Base-by-base conservation (phyloP, 2,113 vertebrate genomes). In the Forbesichthys agassizii region DNA sequence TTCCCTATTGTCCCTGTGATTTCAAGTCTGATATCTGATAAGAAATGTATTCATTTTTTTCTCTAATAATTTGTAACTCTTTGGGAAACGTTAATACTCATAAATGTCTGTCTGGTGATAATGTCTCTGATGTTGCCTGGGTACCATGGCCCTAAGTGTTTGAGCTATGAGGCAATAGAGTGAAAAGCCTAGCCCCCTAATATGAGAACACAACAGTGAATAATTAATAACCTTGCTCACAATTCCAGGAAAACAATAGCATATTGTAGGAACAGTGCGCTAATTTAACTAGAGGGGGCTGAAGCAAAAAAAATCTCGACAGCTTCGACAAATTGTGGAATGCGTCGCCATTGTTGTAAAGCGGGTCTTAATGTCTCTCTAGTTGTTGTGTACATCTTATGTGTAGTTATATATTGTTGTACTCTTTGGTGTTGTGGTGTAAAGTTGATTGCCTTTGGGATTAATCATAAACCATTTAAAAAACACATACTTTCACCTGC, bases 401-500 rank as follows among this genome's bases (percentile, higher is more conserved):
- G 52, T 11, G 66, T 88, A 87, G 87, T 90, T 85, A 88, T 86
- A 73, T 51, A 52, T 14, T 58, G 62, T 58, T 64, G 57, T 62
- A 71, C 75, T 60, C 69, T 68, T 73, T 65, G 64, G 65, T 69
- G 73, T 70, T 74, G 57, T 79, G 71, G 68, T 82, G 75, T 82
- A 74, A 77, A 69, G 83, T 75, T 81, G 85, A 89, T 90, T 88
- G 86, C 82, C 80, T 90, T 86, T 82, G 83, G 88, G 86, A 88
- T 88, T 82, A 89, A 90, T 90, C 86, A 86, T 75, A 87, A 77
- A n/a, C 81, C 77, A 87, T 97, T 96, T 97, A 96, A 98, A 95
- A 96, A 94, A 42, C 3, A 42, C 95, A 94, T 93, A 94, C 94
- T 96, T 96, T 96, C 95, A 96, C 97, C 96, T 98, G 96, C 96